A percentile compares a stretch with the other conserved stretches of the same genome.
Evolutionary conservation across 2,113 vertebrate genomes (phyloP).

Genomic region (Vireo altiloquus): DNA sequence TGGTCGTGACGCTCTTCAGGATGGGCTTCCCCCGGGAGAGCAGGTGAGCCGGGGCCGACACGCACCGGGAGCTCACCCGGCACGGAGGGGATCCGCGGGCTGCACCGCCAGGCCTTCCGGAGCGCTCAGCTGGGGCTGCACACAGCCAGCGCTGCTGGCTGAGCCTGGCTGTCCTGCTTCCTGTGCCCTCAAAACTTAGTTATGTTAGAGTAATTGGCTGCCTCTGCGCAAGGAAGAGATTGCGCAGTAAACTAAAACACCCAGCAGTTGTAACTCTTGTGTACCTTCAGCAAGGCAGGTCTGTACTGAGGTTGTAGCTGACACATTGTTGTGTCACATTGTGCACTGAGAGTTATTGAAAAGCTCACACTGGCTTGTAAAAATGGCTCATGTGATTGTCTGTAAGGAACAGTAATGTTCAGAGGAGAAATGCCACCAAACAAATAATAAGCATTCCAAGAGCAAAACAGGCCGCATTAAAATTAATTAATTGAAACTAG

Average conservation of each 20-base stretch:
- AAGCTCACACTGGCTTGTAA: not conserved
- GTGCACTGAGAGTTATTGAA: not conserved
- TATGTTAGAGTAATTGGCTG: rapidly evolving
- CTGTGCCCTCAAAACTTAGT: rapidly evolving
- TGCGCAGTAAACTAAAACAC: not conserved
- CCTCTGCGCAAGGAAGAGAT: no score
- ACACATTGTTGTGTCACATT: rapidly evolving
- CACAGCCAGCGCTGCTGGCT: rapidly evolving
- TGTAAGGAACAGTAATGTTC: not conserved
- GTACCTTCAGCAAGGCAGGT: not conserved
- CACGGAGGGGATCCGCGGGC: not conserved
- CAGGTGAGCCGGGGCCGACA: not conserved
- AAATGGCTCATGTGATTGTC: rapidly evolving
- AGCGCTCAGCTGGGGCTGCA: not conserved
- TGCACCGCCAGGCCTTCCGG: not conserved
- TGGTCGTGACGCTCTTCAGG: slow-evolving; percentile 83
- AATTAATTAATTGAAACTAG: not conserved
- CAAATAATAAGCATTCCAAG: not conserved
- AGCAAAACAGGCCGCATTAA: not conserved
- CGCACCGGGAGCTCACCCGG: not conserved
- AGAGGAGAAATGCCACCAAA: not conserved
- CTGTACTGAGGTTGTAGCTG: not conserved
- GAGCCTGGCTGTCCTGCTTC: not conserved
- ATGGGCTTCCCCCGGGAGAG: slow-evolving; percentile 83
- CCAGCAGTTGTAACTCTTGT: not conserved